Conservation (phyloP, 2,113 vertebrate species). For the Rostratula benghalensis region DNA sequence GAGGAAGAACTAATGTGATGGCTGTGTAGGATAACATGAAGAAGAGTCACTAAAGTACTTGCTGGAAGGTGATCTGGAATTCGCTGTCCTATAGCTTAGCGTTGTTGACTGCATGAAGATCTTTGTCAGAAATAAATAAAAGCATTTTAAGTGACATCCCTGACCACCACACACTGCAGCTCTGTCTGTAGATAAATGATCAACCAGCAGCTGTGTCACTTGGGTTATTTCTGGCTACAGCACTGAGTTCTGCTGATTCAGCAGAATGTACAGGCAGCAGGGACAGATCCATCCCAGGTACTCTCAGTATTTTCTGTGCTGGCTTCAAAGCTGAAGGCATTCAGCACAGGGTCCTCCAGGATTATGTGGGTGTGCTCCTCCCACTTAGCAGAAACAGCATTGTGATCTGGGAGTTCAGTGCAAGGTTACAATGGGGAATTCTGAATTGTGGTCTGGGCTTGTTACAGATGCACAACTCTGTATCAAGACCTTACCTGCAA, state of each 20-base stretch:
- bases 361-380: not conserved
- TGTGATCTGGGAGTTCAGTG: not conserved
- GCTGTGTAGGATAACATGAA: not conserved
- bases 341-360: fast-evolving
- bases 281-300: not conserved
- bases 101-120: fast-evolving
- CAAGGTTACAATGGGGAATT: not conserved
- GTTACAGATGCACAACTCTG: not conserved
- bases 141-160: too few species aligned
- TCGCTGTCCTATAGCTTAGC: not conserved
- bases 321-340: not conserved
- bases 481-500: not conserved
- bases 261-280: not conserved
- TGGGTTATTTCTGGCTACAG: not conserved
- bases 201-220: not conserved
- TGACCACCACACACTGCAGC: not conserved
- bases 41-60: not conserved
- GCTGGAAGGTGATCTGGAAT: not conserved
- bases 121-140: not conserved
- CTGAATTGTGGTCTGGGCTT: not conserved
- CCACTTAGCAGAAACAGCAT: fast-evolving
- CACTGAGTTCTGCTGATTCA: not conserved
- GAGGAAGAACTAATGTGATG: not conserved
- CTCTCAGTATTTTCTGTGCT: not conserved
- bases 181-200: not conserved